Conservation (phyloP, 2,797 vertebrate species). For the Scolopax rusticola region DNA sequence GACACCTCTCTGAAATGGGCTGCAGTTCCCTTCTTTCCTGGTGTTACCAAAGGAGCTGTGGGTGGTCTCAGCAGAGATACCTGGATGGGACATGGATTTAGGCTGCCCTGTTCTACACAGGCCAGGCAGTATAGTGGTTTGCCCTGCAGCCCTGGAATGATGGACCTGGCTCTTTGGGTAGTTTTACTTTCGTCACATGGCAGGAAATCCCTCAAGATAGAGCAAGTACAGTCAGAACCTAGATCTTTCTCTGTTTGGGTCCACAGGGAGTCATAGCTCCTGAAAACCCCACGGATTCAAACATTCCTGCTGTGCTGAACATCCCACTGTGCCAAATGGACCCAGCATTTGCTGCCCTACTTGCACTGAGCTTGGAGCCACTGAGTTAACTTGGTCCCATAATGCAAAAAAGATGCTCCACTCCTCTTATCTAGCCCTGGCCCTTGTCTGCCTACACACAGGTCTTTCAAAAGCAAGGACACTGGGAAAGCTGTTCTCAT, state of each 20-base stretch:
- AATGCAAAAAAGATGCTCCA: neutral
- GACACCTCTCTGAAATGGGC: neutral
- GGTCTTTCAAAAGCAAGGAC: accelerated
- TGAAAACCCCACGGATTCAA: neutral
- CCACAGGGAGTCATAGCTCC: neutral
- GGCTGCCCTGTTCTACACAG: neutral
- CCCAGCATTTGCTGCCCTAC: neutral
- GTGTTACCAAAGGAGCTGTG: neutral
- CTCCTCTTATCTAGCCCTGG: neutral
- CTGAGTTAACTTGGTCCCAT: neutral
- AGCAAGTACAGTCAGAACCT: neutral
- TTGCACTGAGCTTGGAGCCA: neutral
- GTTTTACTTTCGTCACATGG: neutral
- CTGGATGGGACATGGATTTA: neutral
- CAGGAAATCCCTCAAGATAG: neutral
- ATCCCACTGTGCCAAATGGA: neutral
- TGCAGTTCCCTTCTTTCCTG: neutral
- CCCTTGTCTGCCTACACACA: neutral
- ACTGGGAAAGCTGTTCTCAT: neutral
- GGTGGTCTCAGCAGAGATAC: neutral
- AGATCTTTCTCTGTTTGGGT: neutral
- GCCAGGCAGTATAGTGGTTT: neutral
- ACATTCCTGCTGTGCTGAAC: neutral
- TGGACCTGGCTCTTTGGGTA: neutral
- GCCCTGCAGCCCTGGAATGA: neutral